Evolutionary conservation across 1,140 invertebrate genomes (phyloP), one percentile per base, ranked within the genome.

Genomic region (Saccostrea echinata): DNA sequence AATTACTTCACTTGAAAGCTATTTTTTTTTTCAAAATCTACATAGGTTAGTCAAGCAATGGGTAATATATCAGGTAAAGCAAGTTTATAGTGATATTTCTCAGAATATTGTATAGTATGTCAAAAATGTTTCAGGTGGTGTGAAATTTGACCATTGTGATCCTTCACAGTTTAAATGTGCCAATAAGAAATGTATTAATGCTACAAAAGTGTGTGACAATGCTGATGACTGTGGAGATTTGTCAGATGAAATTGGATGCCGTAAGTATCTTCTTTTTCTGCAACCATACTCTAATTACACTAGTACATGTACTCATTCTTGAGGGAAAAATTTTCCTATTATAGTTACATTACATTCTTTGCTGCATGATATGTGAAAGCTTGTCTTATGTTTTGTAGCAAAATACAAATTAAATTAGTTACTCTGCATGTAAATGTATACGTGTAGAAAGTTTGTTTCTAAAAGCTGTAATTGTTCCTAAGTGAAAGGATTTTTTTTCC

Each of bases 191-290:
- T 94, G 94, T 90, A 89, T 94, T 12, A 24, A 87, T 71, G 90
- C 80, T 12, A 76, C 57, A 1, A 88, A 90, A 53, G 95, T 97
- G 21, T 98, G 98, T 94, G 97, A 98, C 94, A 97, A 97, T 8
- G 95, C 97, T 4, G 97, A 98, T 94, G 97, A 99, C 93, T 99
- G 98, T 95, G 97, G 97, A 30, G 98, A 99, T 94, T 97, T 96
- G 43, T 98, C 97, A 9, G 98, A 99, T 94, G 98, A 99, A 95
- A 95, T 97, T 83, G 98, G 98, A 68, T 99, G 98, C 93, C 98
- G 96, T 96, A 95, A 96, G 96, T 96, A 30, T 68, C 24, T 33
- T 24, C 18, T 30, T 12, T 33, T 80, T 18, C 27, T 43, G 43
- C 43, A 43, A 4, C 43, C 43, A 43, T 43, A 43, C 43, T 43